Evolutionary conservation across 1,140 invertebrate genomes (phyloP), one percentile per base, ranked within the genome.

Genomic region (Drosophila busckii): DNA sequence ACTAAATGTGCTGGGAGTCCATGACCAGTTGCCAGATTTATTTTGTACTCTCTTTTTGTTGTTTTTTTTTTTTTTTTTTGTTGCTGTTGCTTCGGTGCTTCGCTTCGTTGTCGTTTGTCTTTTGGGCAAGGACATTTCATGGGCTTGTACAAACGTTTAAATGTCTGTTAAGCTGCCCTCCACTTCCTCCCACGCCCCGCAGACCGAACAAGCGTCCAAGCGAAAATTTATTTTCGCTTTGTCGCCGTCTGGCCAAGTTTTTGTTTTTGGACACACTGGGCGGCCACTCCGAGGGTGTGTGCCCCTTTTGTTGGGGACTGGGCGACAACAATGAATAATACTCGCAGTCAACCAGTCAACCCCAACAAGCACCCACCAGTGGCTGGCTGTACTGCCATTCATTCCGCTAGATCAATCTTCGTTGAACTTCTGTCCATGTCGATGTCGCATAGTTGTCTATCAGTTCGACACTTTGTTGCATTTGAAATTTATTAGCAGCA

Each of bases 401-500:
- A 84, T 83, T 83, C 78, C 76, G 59, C 76, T 76, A 83, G 71
- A 83, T 83, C 76, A 83, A 83, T 83, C 76, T 83, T 84, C 80
- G 70, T 80, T 82, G 73, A 48, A 68, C 67, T 68, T 61, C 45
- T 78, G 58, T 50, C 28, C 55, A 48, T 49, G 46, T 32, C 44
- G 48, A 70, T 70, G 67, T 73, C 63, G 12, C 49, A 42, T 53
- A 40, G 48, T 52, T 65, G 70, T 69, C 71, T 66, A 75, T 75
- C 71, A 66, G 40, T 76, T 80, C 76, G 73, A 73, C 73, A 80
- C 75, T 80, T 69, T 80, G 75, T 82, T 80, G 64, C 69, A 82
- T 80, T 82, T 73, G 75, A 80, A 80, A 80, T 80, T 80, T 80
- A 80, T 80, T 80, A 66, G 75, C 75, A 42, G 35, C 49, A 56